Conservation (phyloP, 1,140 invertebrate species). For the Araneus ventricosus region DNA sequence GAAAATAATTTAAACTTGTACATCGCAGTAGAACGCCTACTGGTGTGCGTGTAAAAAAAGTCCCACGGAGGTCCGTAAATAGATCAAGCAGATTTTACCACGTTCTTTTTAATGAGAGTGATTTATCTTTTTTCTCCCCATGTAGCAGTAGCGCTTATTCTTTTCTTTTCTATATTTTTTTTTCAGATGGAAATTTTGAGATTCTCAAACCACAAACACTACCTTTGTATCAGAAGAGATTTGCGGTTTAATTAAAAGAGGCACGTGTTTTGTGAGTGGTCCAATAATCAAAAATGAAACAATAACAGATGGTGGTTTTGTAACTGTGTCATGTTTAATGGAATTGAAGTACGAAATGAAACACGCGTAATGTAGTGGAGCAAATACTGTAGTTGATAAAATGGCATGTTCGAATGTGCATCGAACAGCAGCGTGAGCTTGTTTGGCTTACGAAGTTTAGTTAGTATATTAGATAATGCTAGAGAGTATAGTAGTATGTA, state of each 20-base stretch:
- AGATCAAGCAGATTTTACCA: conserved; percentile 21
- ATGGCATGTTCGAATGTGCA: not conserved
- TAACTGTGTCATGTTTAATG: not conserved
- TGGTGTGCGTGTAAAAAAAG: not conserved
- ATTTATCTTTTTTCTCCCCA: conserved; percentile 13
- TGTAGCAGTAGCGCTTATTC: not conserved
- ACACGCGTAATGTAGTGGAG: not conserved
- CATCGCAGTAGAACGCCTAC: not conserved
- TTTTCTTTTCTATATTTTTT: not conserved
- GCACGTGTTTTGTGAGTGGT: conserved; percentile 25
- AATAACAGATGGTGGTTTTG: not conserved
- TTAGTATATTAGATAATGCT: too few relatives aligned
- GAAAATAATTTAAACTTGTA: conserved; percentile 7
- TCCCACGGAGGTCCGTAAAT: not conserved
- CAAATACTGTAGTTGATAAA: not conserved
- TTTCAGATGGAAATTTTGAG: not conserved
- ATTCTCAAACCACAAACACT: conserved; percentile 10
- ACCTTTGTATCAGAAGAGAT: not conserved
- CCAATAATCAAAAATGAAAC: conserved; percentile 14
- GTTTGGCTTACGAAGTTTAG: too few relatives aligned
- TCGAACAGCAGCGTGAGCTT: too few relatives aligned
- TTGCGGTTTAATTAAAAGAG: conserved; percentile 30
- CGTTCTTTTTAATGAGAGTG: conserved; percentile 40
- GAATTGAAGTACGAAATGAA: not conserved
- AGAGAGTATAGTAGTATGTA: too few relatives aligned